Conservation (phyloP, 2,888 invertebrate genomes). For the Cheilosia urbana region DNA sequence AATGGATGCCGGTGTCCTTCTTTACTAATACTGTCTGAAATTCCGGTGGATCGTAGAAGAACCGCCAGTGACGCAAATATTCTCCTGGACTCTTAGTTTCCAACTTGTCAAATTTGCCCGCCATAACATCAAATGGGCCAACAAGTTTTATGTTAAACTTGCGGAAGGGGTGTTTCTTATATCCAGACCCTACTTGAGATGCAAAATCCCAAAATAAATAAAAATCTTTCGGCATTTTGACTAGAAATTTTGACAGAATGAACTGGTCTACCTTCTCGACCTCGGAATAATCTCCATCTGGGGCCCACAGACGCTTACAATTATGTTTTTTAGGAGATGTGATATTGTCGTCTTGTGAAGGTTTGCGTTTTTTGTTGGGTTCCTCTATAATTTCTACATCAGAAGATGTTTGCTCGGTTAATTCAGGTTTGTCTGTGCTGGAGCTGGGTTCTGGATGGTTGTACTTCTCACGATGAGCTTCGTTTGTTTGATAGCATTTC, state of each 20-base stretch:
- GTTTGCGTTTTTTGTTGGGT: slow-evolving; percentile 38
- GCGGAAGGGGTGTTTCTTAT: slow-evolving; percentile 86
- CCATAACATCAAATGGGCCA: slow-evolving; percentile 94
- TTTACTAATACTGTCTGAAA: slow-evolving; percentile 92
- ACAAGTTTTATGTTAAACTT: slow-evolving; percentile 90
- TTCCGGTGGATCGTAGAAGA: slow-evolving; percentile 97
- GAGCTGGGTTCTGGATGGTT: slow-evolving; percentile 87
- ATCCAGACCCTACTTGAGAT: slow-evolving; percentile 84
- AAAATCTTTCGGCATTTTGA: slow-evolving; percentile 96
- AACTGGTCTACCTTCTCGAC: slow-evolving; percentile 85
- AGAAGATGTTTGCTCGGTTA: not conserved
- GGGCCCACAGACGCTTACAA: slow-evolving; percentile 20
- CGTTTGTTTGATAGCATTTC: slow-evolving; percentile 93
- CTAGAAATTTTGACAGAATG: slow-evolving; percentile 90
- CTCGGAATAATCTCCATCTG: slow-evolving; percentile 82
- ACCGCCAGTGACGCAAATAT: slow-evolving; percentile 94
- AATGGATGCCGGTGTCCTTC: slow-evolving; percentile 90
- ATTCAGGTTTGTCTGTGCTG: not conserved
- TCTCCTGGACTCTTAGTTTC: slow-evolving; percentile 85
- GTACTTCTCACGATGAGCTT: slow-evolving; percentile 88
- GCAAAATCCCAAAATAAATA: slow-evolving; percentile 93
- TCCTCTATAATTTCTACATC: not conserved
- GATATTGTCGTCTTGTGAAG: slow-evolving; percentile 21
- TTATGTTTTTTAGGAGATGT: slow-evolving; percentile 18
- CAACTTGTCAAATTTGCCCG: slow-evolving; percentile 85